Conservation (phyloP, 1,140 invertebrate genomes). For the Saccostrea cuccullata region DNA sequence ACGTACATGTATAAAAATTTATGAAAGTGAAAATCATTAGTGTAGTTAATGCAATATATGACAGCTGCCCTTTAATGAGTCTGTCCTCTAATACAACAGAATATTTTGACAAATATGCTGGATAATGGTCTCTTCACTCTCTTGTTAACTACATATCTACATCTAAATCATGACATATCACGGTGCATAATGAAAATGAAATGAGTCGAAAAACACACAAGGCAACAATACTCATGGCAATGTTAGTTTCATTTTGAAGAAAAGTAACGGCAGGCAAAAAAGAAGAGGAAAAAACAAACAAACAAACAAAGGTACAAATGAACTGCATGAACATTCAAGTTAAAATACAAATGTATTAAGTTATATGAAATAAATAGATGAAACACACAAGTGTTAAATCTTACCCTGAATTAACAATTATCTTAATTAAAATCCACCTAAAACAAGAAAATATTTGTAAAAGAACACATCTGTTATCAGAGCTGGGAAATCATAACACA, state of each 20-base stretch:
- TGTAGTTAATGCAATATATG: background rate
- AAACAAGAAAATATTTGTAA: conserved; percentile 1
- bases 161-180: background rate
- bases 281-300: background rate
- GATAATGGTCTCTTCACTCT: no score
- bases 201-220: background rate
- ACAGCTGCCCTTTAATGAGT: background rate
- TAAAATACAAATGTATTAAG: background rate
- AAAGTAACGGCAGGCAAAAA: background rate
- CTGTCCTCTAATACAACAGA: background rate
- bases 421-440: conserved; percentile 21
- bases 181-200: background rate
- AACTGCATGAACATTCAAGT: background rate
- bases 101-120: background rate
- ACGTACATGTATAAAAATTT: background rate
- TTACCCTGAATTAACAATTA: background rate
- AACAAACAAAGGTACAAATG: background rate
- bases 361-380: background rate
- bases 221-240: background rate
- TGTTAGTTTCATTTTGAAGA: background rate
- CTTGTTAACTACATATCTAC: background rate
- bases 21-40: background rate
- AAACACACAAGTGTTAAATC: conserved; percentile 5
- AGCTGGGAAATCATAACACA: background rate
- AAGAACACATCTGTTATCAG: conserved; percentile 11